Percentiles rank a stretch among this genome's conserved stretches.
Conservation (phyloP, 2,113 vertebrate genomes). For the Oxygymnocypris stewartii region DNA sequence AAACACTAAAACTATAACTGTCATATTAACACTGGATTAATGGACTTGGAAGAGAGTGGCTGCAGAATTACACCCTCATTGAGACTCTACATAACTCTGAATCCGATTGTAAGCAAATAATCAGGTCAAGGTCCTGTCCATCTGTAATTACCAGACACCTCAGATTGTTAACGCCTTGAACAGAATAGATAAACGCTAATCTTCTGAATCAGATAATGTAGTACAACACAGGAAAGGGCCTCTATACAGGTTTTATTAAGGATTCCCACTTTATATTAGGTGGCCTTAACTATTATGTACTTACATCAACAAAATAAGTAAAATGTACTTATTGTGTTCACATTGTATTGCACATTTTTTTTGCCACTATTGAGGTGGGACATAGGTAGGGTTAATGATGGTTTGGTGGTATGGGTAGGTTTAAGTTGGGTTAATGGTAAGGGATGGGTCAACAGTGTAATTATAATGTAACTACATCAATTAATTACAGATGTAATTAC, state of each 20-base stretch:
- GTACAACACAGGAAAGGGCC: background rate
- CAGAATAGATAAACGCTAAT: background rate
- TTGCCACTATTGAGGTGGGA: too few relatives aligned
- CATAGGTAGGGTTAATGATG: too few relatives aligned
- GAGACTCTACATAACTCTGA: conserved; percentile 10
- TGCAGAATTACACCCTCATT: background rate
- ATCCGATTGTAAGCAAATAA: conserved; percentile 32
- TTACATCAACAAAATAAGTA: too few relatives aligned
- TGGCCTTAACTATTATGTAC: too few relatives aligned
- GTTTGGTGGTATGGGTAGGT: too few relatives aligned
- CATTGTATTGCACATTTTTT: too few relatives aligned
- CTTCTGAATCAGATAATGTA: background rate
- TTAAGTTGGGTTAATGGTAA: too few relatives aligned
- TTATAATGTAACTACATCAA: too few relatives aligned
- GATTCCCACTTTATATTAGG: too few relatives aligned
- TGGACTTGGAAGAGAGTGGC: background rate
- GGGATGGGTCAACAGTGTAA: too few relatives aligned
- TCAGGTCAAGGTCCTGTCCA: background rate
- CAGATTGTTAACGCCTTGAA: conserved; percentile 4
- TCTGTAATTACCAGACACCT: conserved; percentile 9
- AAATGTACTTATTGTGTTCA: too few relatives aligned
- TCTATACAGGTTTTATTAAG: background rate
- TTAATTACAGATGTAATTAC: too few relatives aligned
- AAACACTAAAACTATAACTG: background rate
- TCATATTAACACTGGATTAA: conserved; percentile 20